phyloP scores from a whole-genome alignment of 2,113 vertebrate species.

The Eonycteris spelaea region DNA sequence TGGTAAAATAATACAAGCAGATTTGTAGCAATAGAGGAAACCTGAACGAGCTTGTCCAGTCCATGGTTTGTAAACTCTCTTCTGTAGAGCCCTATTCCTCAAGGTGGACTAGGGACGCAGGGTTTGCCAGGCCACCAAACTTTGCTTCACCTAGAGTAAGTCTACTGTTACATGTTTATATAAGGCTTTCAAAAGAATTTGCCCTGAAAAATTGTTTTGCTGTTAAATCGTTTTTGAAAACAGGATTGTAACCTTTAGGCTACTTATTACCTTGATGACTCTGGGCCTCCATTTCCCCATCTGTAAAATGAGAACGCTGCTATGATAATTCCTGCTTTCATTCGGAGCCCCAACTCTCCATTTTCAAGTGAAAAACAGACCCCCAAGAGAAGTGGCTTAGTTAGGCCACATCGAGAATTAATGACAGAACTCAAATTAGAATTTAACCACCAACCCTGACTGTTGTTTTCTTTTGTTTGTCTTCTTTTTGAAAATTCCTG shows the following conservation, averaged over 20 bases:
- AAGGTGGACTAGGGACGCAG: too few species aligned
- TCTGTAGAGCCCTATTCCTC: neutral
- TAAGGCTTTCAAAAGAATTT: neutral
- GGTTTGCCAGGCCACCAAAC: neutral
- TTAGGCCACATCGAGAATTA: neutral
- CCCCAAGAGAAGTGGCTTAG: neutral
- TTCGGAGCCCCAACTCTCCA: neutral
- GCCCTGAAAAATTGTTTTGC: neutral
- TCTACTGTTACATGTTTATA: neutral
- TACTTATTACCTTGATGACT: neutral
- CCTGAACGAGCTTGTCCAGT: neutral
- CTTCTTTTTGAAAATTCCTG: neutral
- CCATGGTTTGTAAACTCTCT: neutral
- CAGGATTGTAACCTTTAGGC: neutral
- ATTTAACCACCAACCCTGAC: neutral
- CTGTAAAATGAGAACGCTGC: constrained; percentile 8
- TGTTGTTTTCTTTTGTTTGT: neutral
- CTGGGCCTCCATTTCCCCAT: constrained; percentile 53
- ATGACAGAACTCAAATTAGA: neutral
- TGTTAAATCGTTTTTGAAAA: neutral
- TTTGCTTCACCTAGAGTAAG: neutral
- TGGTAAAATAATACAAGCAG: neutral
- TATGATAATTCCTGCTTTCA: neutral
- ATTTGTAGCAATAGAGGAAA: neutral
- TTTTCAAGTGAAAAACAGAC: neutral